Conservation (phyloP, 2,797 vertebrate genomes). For the Scyliorhinus canicula region DNA sequence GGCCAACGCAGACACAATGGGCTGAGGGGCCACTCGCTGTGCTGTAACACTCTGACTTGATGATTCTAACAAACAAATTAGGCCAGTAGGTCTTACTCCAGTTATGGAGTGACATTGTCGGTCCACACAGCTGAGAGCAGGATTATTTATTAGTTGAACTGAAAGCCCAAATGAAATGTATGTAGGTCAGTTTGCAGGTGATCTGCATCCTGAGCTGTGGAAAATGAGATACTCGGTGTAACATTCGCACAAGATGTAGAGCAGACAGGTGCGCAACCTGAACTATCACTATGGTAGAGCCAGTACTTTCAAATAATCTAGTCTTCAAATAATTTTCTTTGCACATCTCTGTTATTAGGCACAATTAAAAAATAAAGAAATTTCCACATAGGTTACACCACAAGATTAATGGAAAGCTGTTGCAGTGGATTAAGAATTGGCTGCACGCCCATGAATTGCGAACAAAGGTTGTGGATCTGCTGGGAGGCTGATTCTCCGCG, state of each 20-base stretch:
- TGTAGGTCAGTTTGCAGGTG: neutral
- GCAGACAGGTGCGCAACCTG: neutral
- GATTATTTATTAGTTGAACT: slow-evolving; percentile 1
- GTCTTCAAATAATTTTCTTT: neutral
- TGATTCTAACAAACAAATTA: neutral
- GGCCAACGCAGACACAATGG: too few species aligned
- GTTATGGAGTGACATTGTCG: neutral
- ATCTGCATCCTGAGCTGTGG: neutral
- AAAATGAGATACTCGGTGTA: neutral
- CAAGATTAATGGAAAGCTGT: neutral
- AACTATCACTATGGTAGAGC: neutral
- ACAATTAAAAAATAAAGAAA: neutral
- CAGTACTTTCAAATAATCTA: neutral
- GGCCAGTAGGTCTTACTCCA: neutral
- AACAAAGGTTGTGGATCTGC: neutral
- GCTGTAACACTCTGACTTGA: too few species aligned
- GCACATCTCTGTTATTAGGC: neutral
- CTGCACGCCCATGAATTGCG: neutral
- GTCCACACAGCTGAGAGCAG: neutral
- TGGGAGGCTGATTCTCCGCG: neutral
- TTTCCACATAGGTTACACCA: neutral
- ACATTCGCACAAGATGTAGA: neutral
- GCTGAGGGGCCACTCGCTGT: too few species aligned
- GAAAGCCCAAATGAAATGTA: neutral
- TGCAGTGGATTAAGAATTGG: neutral